A percentile compares a stretch with the other conserved stretches of the same genome.
phyloP scores from a whole-genome alignment of 2,797 vertebrate species.

The Arrhamphus sclerolepis region DNA sequence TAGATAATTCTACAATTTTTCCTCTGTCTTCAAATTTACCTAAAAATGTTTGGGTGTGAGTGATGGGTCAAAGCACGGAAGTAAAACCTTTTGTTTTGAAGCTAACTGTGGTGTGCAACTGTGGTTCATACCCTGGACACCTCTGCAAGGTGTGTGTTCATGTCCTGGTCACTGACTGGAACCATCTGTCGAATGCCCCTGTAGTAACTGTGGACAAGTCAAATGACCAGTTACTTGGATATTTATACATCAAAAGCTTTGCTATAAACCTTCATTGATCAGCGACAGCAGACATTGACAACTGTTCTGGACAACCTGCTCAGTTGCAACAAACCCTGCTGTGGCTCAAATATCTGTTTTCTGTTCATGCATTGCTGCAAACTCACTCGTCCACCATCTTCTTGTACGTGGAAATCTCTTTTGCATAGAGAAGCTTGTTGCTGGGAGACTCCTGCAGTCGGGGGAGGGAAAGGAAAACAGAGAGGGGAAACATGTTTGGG shows the following conservation, averaged over 20 bases:
- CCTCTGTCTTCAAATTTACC: too few relatives aligned
- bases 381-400: conserved; percentile 99
- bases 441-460: conserved; percentile 91
- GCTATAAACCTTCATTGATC: background rate
- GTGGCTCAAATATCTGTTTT: background rate
- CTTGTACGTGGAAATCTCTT: conserved; percentile 98
- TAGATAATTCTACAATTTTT: too few relatives aligned
- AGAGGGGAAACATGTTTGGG: background rate
- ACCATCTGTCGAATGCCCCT: conserved; percentile 95
- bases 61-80: too few relatives aligned
- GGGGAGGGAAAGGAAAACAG: background rate
- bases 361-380: background rate
- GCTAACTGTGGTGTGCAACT: too few relatives aligned
- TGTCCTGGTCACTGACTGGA: conserved; percentile 96
- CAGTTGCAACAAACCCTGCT: too few relatives aligned
- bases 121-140: conserved; percentile 89
- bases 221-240: background rate
- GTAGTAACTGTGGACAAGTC: conserved; percentile 85
- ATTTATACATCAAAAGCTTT: too few relatives aligned
- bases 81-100: too few relatives aligned
- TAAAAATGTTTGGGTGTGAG: too few relatives aligned
- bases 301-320: too few relatives aligned
- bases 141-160: conserved; percentile 98
- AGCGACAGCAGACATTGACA: too few relatives aligned
- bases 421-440: conserved; percentile 98